Percentiles rank a stretch among this genome's conserved stretches.
These are phyloP conservation scores for Dinocampus coccinellae DNA, from an alignment of 2,888 invertebrate species.

Conservation along the genomic window DNA sequence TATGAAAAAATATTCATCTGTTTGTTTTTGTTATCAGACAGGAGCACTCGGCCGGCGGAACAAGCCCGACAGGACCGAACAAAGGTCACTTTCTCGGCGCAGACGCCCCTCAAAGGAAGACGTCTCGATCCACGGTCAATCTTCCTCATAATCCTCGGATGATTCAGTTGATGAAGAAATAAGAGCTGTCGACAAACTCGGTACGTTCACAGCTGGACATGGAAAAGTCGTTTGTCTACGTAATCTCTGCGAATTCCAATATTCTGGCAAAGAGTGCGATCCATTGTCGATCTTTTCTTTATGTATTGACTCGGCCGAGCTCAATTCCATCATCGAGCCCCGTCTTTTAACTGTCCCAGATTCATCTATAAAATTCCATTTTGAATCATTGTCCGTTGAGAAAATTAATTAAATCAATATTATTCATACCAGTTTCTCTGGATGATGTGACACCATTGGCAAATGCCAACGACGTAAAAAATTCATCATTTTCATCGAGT, in stretches of 20 bases:
- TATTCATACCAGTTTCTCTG: conserved; percentile 29
- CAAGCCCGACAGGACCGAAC: conserved; percentile 59
- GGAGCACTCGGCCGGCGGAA: conserved; percentile 63
- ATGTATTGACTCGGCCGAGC: conserved; percentile 59
- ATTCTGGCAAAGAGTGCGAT: conserved; percentile 62
- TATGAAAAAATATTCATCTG: conserved; percentile 24
- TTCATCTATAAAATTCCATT: conserved; percentile 39
- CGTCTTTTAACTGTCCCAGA: conserved; percentile 77
- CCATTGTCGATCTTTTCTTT: conserved; percentile 64
- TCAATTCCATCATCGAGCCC: conserved; percentile 87
- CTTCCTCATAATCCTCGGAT: conserved; percentile 66
- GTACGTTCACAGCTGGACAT: conserved; percentile 70
- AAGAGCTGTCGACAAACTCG: conserved; percentile 75
- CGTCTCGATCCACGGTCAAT: conserved; percentile 59
- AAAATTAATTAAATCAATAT: neutral
- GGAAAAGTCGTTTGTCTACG: conserved; percentile 58
- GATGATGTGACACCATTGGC: conserved; percentile 69
- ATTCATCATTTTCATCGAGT: conserved; percentile 73
- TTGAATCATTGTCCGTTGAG: neutral
- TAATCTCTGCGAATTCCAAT: conserved; percentile 60
- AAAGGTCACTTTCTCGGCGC: conserved; percentile 52
- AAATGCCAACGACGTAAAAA: conserved; percentile 72
- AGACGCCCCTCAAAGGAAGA: conserved; percentile 53
- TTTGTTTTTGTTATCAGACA: conserved; percentile 49
- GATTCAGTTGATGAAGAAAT: conserved; percentile 76